These are phyloP conservation scores for Patiria miniata DNA, from an alignment of 35 echinoderm and acorn worm species.

Conservation along the genomic window DNA sequence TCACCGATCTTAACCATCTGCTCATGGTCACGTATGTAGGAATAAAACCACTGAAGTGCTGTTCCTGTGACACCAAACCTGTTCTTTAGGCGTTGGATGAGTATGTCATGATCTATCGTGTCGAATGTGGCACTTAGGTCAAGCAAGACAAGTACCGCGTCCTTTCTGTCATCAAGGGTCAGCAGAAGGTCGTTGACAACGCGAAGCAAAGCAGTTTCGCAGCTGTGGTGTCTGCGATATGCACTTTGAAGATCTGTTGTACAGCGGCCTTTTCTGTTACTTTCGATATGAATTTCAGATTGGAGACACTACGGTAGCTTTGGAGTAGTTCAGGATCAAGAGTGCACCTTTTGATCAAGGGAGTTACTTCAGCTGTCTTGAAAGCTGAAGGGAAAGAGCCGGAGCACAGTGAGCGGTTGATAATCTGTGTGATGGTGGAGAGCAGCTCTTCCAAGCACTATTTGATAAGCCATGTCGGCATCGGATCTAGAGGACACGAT, in stretches of 20 bases:
- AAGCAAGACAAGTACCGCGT: too few relatives aligned
- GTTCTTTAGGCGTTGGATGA: slow-evolving; percentile 9
- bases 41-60: slow-evolving; percentile 69
- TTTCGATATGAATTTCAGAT: slow-evolving; percentile 55
- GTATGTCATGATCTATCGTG: too few relatives aligned
- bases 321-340: slow-evolving; percentile 38
- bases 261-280: slow-evolving; percentile 46
- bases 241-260: slow-evolving; percentile 53
- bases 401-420: slow-evolving; percentile 38
- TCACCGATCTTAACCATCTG: slow-evolving; percentile 37
- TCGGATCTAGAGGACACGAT: slow-evolving; percentile 42
- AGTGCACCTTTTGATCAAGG: slow-evolving; percentile 31
- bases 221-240: slow-evolving; percentile 49
- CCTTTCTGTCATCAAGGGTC: slow-evolving; percentile 35
- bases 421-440: slow-evolving; percentile 46
- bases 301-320: slow-evolving; percentile 57
- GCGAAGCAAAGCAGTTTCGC: slow-evolving; percentile 59
- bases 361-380: slow-evolving; percentile 50
- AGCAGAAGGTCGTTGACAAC: slow-evolving; percentile 67
- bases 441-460: slow-evolving; percentile 32
- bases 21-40: slow-evolving; percentile 34
- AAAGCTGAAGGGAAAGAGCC: slow-evolving; percentile 12
- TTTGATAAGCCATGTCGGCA: slow-evolving; percentile 66
- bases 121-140: too few relatives aligned
- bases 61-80: slow-evolving; percentile 40